phyloP scores from a whole-genome alignment of 2,888 invertebrate species.

The Leptinotarsa tumamoca region DNA sequence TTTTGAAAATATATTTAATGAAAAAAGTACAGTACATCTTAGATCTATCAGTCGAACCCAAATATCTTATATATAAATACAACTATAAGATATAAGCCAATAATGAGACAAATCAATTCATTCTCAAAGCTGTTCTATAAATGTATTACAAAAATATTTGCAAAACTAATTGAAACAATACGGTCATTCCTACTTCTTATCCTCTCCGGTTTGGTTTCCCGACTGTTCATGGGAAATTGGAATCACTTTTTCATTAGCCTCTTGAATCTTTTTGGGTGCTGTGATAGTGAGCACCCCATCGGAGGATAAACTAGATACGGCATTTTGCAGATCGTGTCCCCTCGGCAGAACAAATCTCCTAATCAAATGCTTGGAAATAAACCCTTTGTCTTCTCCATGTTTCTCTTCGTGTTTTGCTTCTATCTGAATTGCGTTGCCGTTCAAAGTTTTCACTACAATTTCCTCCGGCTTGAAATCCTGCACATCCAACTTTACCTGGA shows the following conservation, averaged over 20 bases:
- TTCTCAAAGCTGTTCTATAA: neutral
- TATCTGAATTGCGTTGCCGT: slow-evolving; percentile 75
- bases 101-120: too few species aligned
- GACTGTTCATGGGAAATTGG: slow-evolving; percentile 46
- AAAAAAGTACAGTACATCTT: neutral
- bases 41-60: neutral
- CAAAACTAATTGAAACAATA: neutral
- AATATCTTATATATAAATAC: neutral
- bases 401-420: slow-evolving; percentile 85
- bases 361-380: slow-evolving; percentile 80
- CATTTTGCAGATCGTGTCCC: slow-evolving; percentile 79
- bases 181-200: slow-evolving; percentile 1
- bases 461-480: slow-evolving; percentile 83
- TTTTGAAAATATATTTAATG: neutral
- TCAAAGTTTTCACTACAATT: slow-evolving; percentile 81
- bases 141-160: neutral
- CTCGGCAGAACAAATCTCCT: slow-evolving; percentile 81
- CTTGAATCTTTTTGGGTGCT: slow-evolving; percentile 69
- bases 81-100: neutral
- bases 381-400: slow-evolving; percentile 77
- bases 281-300: slow-evolving; percentile 64
- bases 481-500: slow-evolving; percentile 80
- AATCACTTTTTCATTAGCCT: slow-evolving; percentile 44
- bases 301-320: slow-evolving; percentile 71
- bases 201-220: slow-evolving; percentile 13